Evolutionary conservation across 2,797 vertebrate species (phyloP).

Genomic region (Antrozous pallidus): DNA sequence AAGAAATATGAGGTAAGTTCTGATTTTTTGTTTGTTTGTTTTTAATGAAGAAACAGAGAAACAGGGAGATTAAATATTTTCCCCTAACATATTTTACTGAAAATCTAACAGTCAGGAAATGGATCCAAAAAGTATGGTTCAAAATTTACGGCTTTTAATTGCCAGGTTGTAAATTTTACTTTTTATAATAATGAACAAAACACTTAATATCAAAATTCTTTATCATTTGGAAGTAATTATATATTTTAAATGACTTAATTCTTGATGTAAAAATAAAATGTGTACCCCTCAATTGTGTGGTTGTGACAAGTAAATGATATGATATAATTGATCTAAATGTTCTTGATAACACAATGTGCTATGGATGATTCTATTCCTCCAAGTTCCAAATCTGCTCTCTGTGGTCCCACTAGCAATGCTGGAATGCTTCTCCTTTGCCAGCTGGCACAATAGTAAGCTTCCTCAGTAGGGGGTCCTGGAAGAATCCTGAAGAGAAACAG

Average conservation of each 20-base stretch:
- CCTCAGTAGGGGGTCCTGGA: background rate
- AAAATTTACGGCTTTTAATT: background rate
- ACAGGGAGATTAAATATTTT: background rate
- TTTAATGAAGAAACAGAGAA: background rate
- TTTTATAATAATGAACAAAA: background rate
- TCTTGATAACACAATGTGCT: background rate
- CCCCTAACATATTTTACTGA: background rate
- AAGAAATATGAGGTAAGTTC: background rate
- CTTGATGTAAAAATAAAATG: slow-evolving; percentile 3
- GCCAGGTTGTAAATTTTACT: background rate
- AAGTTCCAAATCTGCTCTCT: background rate
- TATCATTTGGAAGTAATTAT: background rate
- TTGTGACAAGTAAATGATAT: background rate
- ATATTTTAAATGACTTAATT: background rate
- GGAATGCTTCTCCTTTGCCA: background rate
- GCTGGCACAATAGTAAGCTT: background rate
- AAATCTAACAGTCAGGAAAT: background rate
- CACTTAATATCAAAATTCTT: background rate
- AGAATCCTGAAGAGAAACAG: background rate
- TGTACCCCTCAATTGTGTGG: background rate
- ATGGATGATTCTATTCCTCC: background rate
- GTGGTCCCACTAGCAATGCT: background rate
- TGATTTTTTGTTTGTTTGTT: background rate
- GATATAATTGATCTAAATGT: background rate
- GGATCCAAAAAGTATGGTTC: background rate